Base-by-base conservation (phyloP, 2,113 vertebrate species). In the Caretta caretta region DNA sequence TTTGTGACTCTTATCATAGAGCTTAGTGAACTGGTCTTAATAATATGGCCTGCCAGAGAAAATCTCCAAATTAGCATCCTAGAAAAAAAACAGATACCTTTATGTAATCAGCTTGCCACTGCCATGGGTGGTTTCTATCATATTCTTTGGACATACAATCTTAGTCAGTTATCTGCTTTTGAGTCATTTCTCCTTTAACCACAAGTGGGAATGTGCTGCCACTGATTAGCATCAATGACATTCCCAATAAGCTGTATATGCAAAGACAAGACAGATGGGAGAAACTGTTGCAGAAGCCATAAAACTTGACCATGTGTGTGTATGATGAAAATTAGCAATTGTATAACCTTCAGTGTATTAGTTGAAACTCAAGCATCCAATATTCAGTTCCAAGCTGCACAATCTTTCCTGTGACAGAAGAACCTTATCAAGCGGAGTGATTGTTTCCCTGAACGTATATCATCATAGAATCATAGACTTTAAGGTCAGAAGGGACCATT, bases 131-230 rank as follows among this genome's bases (percentile, higher is more conserved):
- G 2, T 50, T 72, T 88, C 86, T 88, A 42, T 59, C 7, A 42
- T 29, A 83, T 56, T 35, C 24, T 83, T 80, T n/a, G n/a, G 62
- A 46, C 16, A 79, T 5, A 48, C 0, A 1, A 10, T 25, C 11
- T 31, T 54, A 80, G n/a, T 35, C 51, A 88, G 27, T 27, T 8
- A 92, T 38, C 48, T 50, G 42, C 42, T 84, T 65, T 81, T 38
- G 72, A 84, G 51, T 25, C 8, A 49, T n/a, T 2, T 92, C 48
- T 53, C 51, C 17, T 65, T 59, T 10, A 84, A n/a, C 9, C 25
- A 12, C 2, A 38, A 83, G 29, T 0, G 0, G 27, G 78, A 79
- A 75, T 14, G 83, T 5, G 7, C 27, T 17, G 75, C 7, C 1
- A 0, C 12, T 83, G 29, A 25, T 87, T 46, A 88, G 29, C 56